phyloP scores from a whole-genome alignment of 1,140 invertebrate genomes.

The Drosophila lacteicornis region DNA sequence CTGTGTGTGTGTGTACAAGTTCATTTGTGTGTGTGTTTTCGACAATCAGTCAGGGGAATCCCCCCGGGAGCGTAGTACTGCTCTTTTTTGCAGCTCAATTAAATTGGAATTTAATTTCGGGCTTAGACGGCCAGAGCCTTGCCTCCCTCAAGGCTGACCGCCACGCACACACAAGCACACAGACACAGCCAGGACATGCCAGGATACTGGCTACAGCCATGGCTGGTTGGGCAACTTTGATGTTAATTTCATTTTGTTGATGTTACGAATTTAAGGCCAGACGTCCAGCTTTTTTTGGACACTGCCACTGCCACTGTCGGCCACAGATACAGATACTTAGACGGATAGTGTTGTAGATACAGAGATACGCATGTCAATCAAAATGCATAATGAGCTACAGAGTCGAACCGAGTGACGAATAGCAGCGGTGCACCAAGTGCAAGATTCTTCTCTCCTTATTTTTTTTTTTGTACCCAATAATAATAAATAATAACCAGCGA shows the following conservation, averaged over 20 bases:
- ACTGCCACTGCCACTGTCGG: slow-evolving; percentile 18
- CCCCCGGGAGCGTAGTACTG: slow-evolving; percentile 13
- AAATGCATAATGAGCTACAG: slow-evolving; percentile 68
- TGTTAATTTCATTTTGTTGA: slow-evolving; percentile 82
- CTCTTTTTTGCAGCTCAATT: slow-evolving; percentile 80
- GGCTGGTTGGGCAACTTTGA: slow-evolving; percentile 62
- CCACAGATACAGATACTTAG: slow-evolving; percentile 33
- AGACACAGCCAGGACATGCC: too few relatives aligned
- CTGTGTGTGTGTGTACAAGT: neutral
- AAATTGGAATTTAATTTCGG: slow-evolving; percentile 83
- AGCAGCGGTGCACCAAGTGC: slow-evolving; percentile 39
- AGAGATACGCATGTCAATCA: slow-evolving; percentile 71
- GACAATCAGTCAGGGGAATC: slow-evolving; percentile 35
- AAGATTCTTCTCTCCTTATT: neutral
- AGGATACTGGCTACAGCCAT: slow-evolving; percentile 7
- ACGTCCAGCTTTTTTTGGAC: slow-evolving; percentile 22
- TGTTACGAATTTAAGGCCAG: slow-evolving; percentile 71
- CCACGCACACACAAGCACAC: slow-evolving; percentile 2
- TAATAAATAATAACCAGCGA: slow-evolving; percentile 26
- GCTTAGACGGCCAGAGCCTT: slow-evolving; percentile 58
- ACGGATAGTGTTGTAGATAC: slow-evolving; percentile 55
- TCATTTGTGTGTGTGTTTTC: slow-evolving; percentile 19
- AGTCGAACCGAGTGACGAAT: slow-evolving; percentile 17
- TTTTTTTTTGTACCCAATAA: slow-evolving; percentile 29
- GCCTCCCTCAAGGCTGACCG: slow-evolving; percentile 34